Evolutionary conservation across 2,113 vertebrate species (phyloP).

Genomic region (Poicephalus meyeri): DNA sequence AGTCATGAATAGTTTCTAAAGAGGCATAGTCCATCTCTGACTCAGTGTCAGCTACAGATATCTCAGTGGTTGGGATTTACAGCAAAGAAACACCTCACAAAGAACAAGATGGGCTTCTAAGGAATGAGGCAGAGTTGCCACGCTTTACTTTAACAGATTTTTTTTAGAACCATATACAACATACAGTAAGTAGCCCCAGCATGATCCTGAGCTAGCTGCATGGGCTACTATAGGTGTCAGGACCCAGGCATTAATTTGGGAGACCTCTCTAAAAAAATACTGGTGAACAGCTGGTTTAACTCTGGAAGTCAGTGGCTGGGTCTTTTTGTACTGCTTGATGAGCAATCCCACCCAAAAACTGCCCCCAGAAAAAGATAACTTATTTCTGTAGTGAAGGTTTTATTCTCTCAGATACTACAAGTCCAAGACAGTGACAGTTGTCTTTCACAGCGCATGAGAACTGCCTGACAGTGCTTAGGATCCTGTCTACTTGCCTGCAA

Average conservation of each 20-base stretch:
- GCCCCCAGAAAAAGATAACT: background rate
- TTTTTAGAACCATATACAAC: background rate
- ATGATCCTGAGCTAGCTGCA: background rate
- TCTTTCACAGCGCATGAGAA: background rate
- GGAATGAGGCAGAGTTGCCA: background rate
- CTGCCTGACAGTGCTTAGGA: background rate
- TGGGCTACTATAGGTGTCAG: background rate
- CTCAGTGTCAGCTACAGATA: background rate
- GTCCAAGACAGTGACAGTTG: background rate
- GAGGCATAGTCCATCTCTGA: background rate
- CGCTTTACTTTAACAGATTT: background rate
- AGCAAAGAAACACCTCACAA: background rate
- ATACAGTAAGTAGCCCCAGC: background rate
- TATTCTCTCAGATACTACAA: background rate
- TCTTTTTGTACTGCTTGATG: background rate
- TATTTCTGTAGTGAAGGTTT: background rate
- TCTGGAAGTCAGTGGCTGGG: accelerated
- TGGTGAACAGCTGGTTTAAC: background rate
- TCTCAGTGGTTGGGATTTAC: background rate
- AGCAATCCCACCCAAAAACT: background rate
- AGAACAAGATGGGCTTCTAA: background rate
- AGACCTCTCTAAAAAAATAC: background rate
- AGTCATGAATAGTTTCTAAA: background rate
- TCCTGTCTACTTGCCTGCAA: background rate
- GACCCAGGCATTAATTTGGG: background rate